A percentile compares a stretch with the other conserved stretches of the same genome.
Evolutionary conservation across 2,888 invertebrate genomes (phyloP).

Genomic region (Eupeodes latifasciatus): DNA sequence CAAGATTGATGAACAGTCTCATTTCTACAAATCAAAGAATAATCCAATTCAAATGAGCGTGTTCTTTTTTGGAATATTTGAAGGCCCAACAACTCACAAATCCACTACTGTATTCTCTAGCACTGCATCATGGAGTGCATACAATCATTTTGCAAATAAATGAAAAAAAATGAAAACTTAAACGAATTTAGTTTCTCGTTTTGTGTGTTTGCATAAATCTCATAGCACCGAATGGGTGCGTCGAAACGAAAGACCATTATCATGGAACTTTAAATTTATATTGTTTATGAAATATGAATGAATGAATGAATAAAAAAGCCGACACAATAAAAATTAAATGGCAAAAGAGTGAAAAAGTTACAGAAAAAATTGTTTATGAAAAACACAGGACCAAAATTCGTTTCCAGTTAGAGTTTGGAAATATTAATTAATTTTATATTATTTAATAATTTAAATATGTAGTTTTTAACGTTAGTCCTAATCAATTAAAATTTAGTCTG

Average conservation of each 20-base stretch:
- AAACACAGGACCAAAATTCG: background rate
- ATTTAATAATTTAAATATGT: background rate
- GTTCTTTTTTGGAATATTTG: no score
- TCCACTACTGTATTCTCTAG: background rate
- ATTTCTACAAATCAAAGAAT: no score
- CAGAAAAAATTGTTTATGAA: background rate
- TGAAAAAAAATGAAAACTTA: constrained; percentile 10
- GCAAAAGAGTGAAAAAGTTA: background rate
- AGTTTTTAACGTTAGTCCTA: background rate
- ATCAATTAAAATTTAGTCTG: no score
- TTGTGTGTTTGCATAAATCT: constrained; percentile 59
- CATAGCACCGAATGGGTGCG: constrained; percentile 56
- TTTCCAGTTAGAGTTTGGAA: background rate
- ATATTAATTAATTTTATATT: background rate
- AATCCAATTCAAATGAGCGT: no score
- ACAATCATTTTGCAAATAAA: constrained; percentile 46
- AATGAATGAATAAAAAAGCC: constrained; percentile 28
- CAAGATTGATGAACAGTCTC: no score
- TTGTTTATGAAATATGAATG: constrained; percentile 22
- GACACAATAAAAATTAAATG: background rate
- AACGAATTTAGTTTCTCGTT: constrained; percentile 54
- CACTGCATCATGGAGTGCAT: constrained; percentile 27
- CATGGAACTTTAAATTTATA: constrained; percentile 43
- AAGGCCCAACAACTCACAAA: background rate
- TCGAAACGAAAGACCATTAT: constrained; percentile 52